phyloP scores from a whole-genome alignment of 2,888 invertebrate species.

The Chrysomela aeneicollis region DNA sequence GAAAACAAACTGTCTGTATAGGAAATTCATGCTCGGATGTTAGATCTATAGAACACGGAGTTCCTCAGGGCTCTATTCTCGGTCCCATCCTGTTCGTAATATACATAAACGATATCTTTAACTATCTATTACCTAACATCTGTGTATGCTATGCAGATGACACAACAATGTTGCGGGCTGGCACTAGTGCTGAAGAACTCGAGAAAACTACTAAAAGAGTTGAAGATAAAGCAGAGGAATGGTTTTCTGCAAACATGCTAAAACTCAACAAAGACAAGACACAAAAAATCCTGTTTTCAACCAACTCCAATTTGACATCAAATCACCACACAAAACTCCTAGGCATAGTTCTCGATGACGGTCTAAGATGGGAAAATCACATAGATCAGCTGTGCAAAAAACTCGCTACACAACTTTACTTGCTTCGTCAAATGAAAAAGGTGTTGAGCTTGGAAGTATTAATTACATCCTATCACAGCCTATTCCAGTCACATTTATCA shows the following conservation, averaged over 20 bases:
- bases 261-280: neutral
- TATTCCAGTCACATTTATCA: neutral
- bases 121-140: neutral
- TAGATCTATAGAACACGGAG: neutral
- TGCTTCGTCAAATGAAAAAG: slow-evolving; percentile 2
- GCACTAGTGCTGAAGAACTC: neutral
- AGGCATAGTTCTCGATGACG: too few species aligned
- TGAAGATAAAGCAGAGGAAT: slow-evolving; percentile 13
- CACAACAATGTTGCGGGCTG: neutral
- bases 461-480: too few species aligned
- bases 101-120: neutral
- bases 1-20: neutral
- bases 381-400: slow-evolving; percentile 10
- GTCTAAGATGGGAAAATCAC: slow-evolving; percentile 7
- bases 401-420: slow-evolving; percentile 3
- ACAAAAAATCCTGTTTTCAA: neutral
- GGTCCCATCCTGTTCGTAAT: neutral
- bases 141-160: slow-evolving; percentile 2
- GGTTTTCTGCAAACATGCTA: slow-evolving; percentile 3
- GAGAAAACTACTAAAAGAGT: neutral
- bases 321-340: slow-evolving; percentile 11
- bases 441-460: neutral
- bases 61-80: neutral
- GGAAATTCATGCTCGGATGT: neutral
- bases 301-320: neutral